Evolutionary conservation across 2,113 vertebrate genomes (phyloP).

Genomic region (Muntiacus reevesi): DNA sequence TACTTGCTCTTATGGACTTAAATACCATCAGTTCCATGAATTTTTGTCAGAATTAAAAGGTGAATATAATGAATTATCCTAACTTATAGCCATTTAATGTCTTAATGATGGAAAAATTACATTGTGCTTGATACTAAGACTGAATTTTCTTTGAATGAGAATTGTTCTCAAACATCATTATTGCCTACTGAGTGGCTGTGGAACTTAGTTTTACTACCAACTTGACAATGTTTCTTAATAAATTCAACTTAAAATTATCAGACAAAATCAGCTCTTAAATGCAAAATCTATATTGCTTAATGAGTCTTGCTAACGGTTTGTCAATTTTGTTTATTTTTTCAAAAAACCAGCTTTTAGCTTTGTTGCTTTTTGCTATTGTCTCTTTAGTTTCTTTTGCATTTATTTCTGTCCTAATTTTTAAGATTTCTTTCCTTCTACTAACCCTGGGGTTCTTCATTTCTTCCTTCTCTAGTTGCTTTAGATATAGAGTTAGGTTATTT

Average conservation of each 20-base stretch:
- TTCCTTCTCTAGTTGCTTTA: too few relatives aligned
- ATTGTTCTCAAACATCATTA: not conserved
- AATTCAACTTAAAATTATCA: not conserved
- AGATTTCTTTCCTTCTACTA: too few relatives aligned
- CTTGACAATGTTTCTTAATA: not conserved
- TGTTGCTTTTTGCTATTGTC: too few relatives aligned
- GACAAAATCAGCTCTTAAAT: not conserved
- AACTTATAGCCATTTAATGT: not conserved
- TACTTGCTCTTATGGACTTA: not conserved
- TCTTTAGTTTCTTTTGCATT: too few relatives aligned
- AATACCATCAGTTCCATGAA: not conserved
- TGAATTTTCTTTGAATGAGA: not conserved
- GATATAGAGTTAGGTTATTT: too few relatives aligned
- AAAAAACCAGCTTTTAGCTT: too few relatives aligned
- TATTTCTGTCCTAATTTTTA: too few relatives aligned
- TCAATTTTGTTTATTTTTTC: too few relatives aligned
- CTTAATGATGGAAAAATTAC: not conserved
- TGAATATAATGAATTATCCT: not conserved
- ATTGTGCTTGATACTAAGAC: not conserved
- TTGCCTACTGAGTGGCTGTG: not conserved
- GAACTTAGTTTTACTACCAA: not conserved
- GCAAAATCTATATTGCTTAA: not conserved
- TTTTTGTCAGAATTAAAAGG: not conserved
- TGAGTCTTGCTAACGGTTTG: too few relatives aligned
- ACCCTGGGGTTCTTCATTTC: too few relatives aligned